Conservation (phyloP, 2,797 vertebrate species). For the Cephalopachus bancanus region DNA sequence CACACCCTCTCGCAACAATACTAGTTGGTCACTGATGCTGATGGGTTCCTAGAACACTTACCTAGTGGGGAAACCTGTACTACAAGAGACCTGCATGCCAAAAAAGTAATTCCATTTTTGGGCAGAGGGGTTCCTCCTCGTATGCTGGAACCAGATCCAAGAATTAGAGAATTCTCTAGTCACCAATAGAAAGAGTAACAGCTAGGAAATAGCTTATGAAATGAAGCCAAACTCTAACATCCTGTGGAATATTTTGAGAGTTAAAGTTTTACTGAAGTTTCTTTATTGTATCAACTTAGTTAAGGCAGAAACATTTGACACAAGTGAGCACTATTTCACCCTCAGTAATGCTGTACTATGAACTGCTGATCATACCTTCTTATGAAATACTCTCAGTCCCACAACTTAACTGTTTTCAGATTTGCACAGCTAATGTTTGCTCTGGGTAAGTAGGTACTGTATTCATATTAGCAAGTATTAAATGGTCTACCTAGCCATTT, state of each 20-base stretch:
- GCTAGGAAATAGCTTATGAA: background rate
- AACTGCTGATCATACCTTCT: background rate
- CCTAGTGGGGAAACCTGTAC: no score
- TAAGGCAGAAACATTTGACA: background rate
- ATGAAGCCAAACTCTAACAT: background rate
- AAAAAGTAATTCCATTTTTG: no score
- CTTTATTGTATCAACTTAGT: background rate
- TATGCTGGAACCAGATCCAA: background rate
- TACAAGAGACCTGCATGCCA: no score
- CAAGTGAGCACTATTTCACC: rapidly evolving
- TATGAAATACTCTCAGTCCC: background rate
- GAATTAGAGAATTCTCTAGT: background rate
- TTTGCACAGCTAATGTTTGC: slow-evolving; percentile 59
- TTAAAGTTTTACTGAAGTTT: background rate
- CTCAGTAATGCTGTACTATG: rapidly evolving
- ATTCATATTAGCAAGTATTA: slow-evolving; percentile 1
- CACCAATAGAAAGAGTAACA: background rate
- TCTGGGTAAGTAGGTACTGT: background rate
- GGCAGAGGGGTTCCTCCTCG: no score
- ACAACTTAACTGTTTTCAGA: background rate
- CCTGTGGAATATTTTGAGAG: background rate
- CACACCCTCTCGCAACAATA: no score
- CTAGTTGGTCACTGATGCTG: no score
- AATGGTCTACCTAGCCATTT: background rate
- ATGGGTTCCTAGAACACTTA: no score